Base-by-base conservation (phyloP, 2,888 invertebrate species). In the Muschampia staudingeri region DNA sequence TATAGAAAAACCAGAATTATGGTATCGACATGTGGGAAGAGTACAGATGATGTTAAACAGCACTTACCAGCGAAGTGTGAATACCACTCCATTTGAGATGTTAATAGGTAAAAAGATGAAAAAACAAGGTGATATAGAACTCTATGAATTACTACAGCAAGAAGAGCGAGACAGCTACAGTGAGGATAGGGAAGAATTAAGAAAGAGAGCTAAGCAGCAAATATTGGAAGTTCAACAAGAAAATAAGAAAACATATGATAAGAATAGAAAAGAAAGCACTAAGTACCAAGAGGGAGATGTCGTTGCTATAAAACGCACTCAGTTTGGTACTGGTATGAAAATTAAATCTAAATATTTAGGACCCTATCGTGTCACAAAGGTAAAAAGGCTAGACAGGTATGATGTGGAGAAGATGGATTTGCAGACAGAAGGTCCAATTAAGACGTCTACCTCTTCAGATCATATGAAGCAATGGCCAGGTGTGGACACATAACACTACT, bases 61-160 rank as follows among this genome's bases (percentile, higher is more conserved):
- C 16, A 76, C 76, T 0, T 65, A 37, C 14, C 76, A 76, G 11
- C 19, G 76, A 16, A 76, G 76, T n/a, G 8, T 52, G 8, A 75
- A 37, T n/a, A 56, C 56, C 37, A 11, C 19, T 19, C 70, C 70
- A 12, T 71, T 44, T 71, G 14, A 71, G 2, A 4, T 67, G 12
- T 1, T 71, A 9, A n/a, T 71, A 16, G 71, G 40, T 2, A 44
- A 2, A 11, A 71, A 44, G 14, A 40, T 44, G 44, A 71, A 5
- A 19, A 16, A 4, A 9, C 16, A 70, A n/a, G 14, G 14, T 0
- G 70, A 70, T 40, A 7, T n/a, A 4, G 70, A 70, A n/a, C 2
- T 70, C 25, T 14, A 6, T 12, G 7, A 40, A 7, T 40, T 70
- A 25, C 7, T 70, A 40, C 40, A 70, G 19, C n/a, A 70, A 6